Evolutionary conservation across 2,888 invertebrate genomes (phyloP), one percentile per base, ranked within the genome.

Genomic region (Spisula solida): DNA sequence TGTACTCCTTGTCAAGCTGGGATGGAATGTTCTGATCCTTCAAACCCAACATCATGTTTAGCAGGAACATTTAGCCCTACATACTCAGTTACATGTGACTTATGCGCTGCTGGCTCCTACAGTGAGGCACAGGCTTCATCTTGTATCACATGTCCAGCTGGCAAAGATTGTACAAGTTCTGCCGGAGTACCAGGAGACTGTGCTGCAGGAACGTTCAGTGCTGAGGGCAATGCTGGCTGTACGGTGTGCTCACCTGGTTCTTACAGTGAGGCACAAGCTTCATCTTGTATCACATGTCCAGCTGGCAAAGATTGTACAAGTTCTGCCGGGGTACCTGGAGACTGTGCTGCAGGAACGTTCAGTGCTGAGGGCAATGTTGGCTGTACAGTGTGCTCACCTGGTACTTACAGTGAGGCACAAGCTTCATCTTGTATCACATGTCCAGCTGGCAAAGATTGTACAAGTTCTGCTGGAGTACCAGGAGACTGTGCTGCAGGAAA

Each of bases 61-160:
- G 93, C 94, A 1, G 95, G 95, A 20, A 94, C 90, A 79, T 95
- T 92, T 90, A 96, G 96, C 88, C 82, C 85, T 14, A 92, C 88
- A 60, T 95, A 95, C 12, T 93, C 94, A 60, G 83, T 90, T 75
- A 88, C 85, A 8, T 96, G 96, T 90, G 89, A 87, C n/a, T 92
- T 47, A 51, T 95, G 95, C 91, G 70, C 86, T 10, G 20, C 89
- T 48, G 95, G 96, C 10, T 88, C 66, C 51, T 90, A 95, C 90
- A 93, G 94, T 55, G 82, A 80, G 14, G 90, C 91, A n/a, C 94
- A 93, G 0, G 80, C 94, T 34, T 18, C 83, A 18, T 85, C 80
- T 25, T 96, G 96, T 88, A 93, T 92, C 14, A 86, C 90, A 14
- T 96, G 96, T 90, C 93, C 92, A 34, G 94, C 91, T 5, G 95